Evolutionary conservation across 2,113 vertebrate genomes (phyloP), one percentile per base, ranked within the genome.

Genomic region (Trematocara stigmaticum): DNA sequence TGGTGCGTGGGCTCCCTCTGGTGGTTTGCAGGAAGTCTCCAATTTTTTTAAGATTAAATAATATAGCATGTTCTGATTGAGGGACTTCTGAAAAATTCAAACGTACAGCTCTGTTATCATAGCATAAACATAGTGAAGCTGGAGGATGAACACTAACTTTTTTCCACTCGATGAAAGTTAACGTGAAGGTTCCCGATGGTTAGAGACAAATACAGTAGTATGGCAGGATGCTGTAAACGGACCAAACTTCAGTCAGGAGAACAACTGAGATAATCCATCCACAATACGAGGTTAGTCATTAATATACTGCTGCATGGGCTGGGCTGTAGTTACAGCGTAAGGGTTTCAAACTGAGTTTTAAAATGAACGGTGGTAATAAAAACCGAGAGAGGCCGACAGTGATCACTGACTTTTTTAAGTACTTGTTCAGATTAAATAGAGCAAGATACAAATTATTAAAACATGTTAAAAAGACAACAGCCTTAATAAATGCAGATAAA

Each of bases 121-220:
- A 55, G 7, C 0, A 55, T 26, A 0, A 55, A 0, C 20, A 55
- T 1, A 55, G 6, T 7, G 20, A 55, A 55, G 53, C 20, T 55
- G 20, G 1, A 4, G 20, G 52, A 23, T 23, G 52, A 55, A 23
- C 0, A 3, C n/a, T 2, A 55, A 55, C 53, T 7, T 13, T 56
- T 56, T 7, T 13, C 53, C 20, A 26, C 11, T 26, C 1, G 2
- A 49, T 49, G 4, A 56, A 55, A 26, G 20, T 56, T 0, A 26
- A 1, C 11, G 0, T 3, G 53, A 55, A 0, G 11, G 20, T 55
- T 55, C 11, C 6, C 0, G 53, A 4, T 4, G 20, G 53, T 26
- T 1, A 55, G 11, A 0, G 6, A 26, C 53, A 55, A 26, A 26
- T 56, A 0, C 0, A 55, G 0, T 13, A 0, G 0, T 1, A 26